Base-by-base conservation (phyloP, 2,888 invertebrate genomes). In the Lampropteryx suffumata region DNA sequence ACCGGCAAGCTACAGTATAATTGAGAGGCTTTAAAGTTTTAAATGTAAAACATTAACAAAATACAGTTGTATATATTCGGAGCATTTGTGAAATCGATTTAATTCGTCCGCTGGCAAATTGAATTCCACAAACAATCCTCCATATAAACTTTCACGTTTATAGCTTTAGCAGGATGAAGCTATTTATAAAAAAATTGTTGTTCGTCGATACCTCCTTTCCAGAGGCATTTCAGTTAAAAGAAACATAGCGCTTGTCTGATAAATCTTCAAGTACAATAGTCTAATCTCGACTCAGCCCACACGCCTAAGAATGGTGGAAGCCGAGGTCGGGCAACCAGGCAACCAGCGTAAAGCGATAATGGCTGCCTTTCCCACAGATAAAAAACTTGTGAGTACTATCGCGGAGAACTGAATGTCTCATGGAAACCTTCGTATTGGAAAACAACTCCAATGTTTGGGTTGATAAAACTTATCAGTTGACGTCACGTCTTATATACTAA, bases 361-460 rank as follows among this genome's bases (percentile, higher is more conserved):
- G 68, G 70, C 62, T 62, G 71, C 68, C 67, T 72, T 79, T 79
- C 79, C 71, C 78, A 76, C 73, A 70, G 65, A 67, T 65, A 68
- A 77, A 74, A 76, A 74, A 79, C 69, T 71, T 67, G 69, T 71
- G 69, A 70, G 67, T 62, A 59, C 61, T 42, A 40, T 44, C 41
- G 41, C 37, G 33, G 39, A 24, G 41, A 42, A 36, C 57, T 46
- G 55, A 52, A 56, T 53, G 50, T 54, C 59, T 47, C 52, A 49
- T 58, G 57, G 56, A 61, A 60, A 63, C 44, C 6, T 13, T 30
- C 33, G 17, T 52, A 59, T 52, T 46, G 39, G 39, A 46, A 46
- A 46, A 24, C 21, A 24, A 41, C 36, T 51, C 27, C 1, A 24
- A 24, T 10, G 36, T 2, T 14, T 12, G 1, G 28, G 10, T 17